A percentile compares a stretch with the other conserved stretches of the same genome.
Evolutionary conservation across 2,797 vertebrate genomes (phyloP).

Genomic region (Micromesistius poutassou): DNA sequence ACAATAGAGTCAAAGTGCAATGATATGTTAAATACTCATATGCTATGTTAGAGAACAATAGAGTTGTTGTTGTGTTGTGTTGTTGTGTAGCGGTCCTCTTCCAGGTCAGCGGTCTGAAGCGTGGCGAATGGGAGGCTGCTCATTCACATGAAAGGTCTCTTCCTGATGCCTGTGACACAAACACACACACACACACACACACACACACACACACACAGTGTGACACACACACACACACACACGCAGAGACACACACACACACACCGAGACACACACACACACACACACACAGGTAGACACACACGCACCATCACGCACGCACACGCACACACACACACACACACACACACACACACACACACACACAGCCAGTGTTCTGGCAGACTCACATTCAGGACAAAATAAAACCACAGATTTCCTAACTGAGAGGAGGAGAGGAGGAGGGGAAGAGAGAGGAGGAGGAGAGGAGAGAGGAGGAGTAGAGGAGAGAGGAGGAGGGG

Average conservation of each 20-base stretch:
- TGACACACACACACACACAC: constrained; percentile 1
- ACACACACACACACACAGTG: background rate
- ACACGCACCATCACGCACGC: no score
- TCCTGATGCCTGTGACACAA: background rate
- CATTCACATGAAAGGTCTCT: background rate
- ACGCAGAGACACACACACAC: background rate
- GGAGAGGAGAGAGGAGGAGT: background rate
- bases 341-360: no score
- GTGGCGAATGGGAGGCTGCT: background rate
- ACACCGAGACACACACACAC: background rate
- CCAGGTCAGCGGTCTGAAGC: background rate
- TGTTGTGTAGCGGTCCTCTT: background rate
- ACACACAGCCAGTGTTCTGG: background rate
- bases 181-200: constrained; percentile 1
- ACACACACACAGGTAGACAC: no score
- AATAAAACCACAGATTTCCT: background rate
- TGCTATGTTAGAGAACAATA: background rate
- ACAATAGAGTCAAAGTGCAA: no score
- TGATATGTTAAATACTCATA: no score
- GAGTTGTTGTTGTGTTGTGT: background rate
- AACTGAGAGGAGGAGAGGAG: background rate
- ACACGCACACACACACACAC: no score
- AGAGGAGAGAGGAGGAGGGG: background rate
- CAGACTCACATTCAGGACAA: background rate
- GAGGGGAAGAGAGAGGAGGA: background rate